Evolutionary conservation across 2,113 vertebrate species (phyloP).

Genomic region (Falcunculus frontatus): DNA sequence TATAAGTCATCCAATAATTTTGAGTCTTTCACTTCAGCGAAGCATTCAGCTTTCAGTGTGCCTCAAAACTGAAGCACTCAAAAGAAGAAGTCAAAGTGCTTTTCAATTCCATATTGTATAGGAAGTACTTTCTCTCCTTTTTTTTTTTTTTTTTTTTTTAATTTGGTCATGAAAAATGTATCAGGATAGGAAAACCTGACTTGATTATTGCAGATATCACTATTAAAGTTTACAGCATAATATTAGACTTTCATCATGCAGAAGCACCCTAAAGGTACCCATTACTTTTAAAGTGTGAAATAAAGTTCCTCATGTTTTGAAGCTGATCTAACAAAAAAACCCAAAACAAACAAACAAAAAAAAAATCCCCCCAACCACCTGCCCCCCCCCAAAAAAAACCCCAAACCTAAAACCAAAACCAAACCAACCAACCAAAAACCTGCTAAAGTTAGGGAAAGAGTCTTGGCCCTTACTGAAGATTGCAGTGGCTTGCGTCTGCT

Average conservation of each 20-base stretch:
- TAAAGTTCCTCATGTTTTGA: background rate
- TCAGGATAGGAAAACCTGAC: background rate
- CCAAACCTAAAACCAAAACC: background rate
- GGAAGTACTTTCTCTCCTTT: background rate
- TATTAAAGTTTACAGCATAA: background rate
- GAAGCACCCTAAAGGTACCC: background rate
- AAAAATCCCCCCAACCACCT: too few relatives aligned
- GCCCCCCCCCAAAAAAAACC: too few relatives aligned
- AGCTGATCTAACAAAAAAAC: background rate
- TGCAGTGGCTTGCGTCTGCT: background rate
- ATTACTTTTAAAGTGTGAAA: background rate
- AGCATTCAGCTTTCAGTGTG: background rate
- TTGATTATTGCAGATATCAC: background rate
- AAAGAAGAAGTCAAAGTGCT: background rate
- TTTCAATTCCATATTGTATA: background rate
- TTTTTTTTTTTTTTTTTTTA: background rate
- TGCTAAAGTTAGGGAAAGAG: background rate
- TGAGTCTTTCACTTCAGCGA: background rate
- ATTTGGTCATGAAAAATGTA: fast-evolving
- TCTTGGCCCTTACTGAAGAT: background rate
- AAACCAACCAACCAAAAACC: background rate
- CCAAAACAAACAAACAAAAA: too few relatives aligned
- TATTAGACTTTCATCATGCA: background rate
- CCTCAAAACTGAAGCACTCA: background rate
- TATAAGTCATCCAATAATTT: background rate